Evolutionary conservation across 2,888 invertebrate genomes (phyloP), one percentile per base, ranked within the genome.

Genomic region (Thumatha senex): DNA sequence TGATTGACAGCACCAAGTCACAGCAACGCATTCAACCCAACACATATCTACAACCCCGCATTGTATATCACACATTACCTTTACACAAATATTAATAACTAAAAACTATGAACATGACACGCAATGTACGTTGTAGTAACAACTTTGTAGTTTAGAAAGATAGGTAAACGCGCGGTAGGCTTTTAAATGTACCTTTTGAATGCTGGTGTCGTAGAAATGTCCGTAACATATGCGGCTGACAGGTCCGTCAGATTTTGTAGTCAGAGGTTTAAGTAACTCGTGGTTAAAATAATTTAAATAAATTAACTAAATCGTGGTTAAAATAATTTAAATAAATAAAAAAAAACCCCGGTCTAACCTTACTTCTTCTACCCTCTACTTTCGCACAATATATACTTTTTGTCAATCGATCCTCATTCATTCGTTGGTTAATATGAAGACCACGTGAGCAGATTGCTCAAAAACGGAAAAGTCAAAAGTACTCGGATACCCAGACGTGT

Each of bases 1-100:
- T 90, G 89, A 90, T 87, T 89, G 89, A 90, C 89, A 89, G 86
- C 77, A 72, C 63, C 76, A 75, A 84, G 82, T 88, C 89, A 86
- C 84, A 82, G 78, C 77, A 74, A 53, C 58, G 58, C 58, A 72
- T 69, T 61, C 67, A 70, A 45, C 51, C 43, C 48, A 39, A 58
- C 55, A 43, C 56, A 40, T 58, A 47, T 36, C 57, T 33, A 64
- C 61, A 48, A 56, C 35, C 54, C 53, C 53, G 50, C 51, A 38
- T 15, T 12, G 13, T 34, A 57, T 58, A 42, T 31, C 39, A 61
- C 68, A 61, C 79, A 79, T 72, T 66, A 50, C 74, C 15, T 2
- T 31, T 47, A 8, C 1, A 14, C 14, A 34, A 10, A 40, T 15
- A 7, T 24, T 40, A 7, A 34, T 14, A 24, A 10, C 4, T 2